Conservation (phyloP, 1,140 invertebrate genomes). For the Drosophila miranda region DNA sequence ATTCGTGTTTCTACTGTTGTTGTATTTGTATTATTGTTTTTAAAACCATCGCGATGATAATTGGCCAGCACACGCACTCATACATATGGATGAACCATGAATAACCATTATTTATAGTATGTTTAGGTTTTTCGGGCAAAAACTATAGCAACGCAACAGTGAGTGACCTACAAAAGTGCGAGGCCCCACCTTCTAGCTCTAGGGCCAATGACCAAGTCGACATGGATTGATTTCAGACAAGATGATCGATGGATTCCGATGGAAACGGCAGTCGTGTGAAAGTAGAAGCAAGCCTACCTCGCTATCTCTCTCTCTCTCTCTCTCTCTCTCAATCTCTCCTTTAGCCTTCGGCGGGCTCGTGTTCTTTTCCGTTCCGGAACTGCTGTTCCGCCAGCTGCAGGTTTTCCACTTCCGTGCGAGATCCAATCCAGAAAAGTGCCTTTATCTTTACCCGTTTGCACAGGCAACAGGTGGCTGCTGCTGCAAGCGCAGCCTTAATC, state of each 20-base stretch:
- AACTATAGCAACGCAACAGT: slow-evolving; percentile 18
- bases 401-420: slow-evolving; percentile 49
- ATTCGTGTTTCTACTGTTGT: slow-evolving; percentile 33
- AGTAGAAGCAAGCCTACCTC: slow-evolving; percentile 20
- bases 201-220: slow-evolving; percentile 28
- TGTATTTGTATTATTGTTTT: slow-evolving; percentile 20
- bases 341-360: slow-evolving; percentile 16
- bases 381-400: slow-evolving; percentile 43
- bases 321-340: not conserved
- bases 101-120: slow-evolving; percentile 14
- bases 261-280: slow-evolving; percentile 21
- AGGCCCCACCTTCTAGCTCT: not conserved
- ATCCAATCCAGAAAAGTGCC: slow-evolving; percentile 26
- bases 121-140: not conserved
- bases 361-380: slow-evolving; percentile 44
- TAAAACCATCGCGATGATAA: slow-evolving; percentile 22
- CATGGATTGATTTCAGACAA: slow-evolving; percentile 6
- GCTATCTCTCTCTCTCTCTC: no score
- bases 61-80: slow-evolving; percentile 11
- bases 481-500: slow-evolving; percentile 1
- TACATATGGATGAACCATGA: slow-evolving; percentile 44
- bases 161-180: slow-evolving; percentile 61
- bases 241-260: slow-evolving; percentile 26
- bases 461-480: slow-evolving; percentile 8
- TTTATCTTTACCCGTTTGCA: slow-evolving; percentile 26